A percentile compares a stretch with the other conserved stretches of the same genome.
phyloP scores from a whole-genome alignment of 2,113 vertebrate species.

The Cyrtonyx montezumae region DNA sequence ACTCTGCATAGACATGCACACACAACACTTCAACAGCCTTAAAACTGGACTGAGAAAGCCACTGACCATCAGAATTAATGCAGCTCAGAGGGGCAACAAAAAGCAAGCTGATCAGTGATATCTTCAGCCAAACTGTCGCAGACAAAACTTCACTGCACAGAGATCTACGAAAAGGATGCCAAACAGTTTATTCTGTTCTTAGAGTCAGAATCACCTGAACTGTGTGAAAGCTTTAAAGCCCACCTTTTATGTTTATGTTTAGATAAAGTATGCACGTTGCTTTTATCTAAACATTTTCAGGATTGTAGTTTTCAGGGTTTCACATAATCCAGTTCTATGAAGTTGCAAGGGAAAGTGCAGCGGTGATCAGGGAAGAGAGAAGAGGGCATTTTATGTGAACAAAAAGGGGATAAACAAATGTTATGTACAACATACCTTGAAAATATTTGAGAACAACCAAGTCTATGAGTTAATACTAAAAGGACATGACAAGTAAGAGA shows the following conservation, averaged over 20 bases:
- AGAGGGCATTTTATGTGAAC: not conserved
- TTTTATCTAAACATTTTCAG: not conserved
- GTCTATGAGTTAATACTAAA: not conserved
- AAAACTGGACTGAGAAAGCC: constrained; percentile 32
- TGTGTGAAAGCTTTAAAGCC: not conserved
- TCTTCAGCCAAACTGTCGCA: not conserved
- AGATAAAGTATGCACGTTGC: not conserved
- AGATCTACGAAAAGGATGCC: not conserved
- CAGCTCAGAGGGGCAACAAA: not conserved
- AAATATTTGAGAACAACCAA: not conserved
- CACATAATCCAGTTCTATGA: constrained; percentile 5
- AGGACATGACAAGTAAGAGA: not conserved
- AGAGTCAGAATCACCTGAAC: not conserved
- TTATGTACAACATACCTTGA: not conserved
- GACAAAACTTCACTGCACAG: not conserved
- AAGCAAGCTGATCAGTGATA: not conserved
- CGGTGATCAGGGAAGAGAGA: not conserved
- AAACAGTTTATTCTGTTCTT: not conserved
- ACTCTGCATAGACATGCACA: not conserved
- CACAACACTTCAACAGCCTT: not conserved
- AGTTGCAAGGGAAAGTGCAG: not conserved
- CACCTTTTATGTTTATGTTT: not conserved
- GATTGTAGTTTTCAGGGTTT: not conserved
- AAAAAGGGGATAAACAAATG: not conserved
- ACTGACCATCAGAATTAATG: not conserved